Percentiles rank a stretch among this genome's conserved stretches.
These are phyloP conservation scores for Pseudanteris insignis DNA, from an alignment of 2,888 invertebrate species.

Conservation along the genomic window DNA sequence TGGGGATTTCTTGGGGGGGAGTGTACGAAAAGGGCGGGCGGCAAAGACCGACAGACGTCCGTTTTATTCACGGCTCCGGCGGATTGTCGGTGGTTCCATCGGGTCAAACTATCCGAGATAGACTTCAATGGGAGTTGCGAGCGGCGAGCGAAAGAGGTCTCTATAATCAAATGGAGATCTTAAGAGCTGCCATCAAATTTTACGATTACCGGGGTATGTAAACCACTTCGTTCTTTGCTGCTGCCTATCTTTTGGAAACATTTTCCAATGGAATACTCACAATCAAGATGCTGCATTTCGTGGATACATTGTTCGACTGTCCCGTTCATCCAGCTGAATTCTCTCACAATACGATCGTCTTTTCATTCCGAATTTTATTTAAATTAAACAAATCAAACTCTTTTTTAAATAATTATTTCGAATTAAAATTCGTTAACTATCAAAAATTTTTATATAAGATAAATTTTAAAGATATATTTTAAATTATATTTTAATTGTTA, in stretches of 20 bases:
- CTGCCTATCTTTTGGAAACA: conserved; percentile 29
- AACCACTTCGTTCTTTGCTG: conserved; percentile 11
- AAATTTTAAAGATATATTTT: no score
- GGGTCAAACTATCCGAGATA: no score
- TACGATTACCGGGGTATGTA: conserved; percentile 35
- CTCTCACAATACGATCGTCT: no score
- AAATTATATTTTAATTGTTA: no score
- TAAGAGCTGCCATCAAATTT: conserved; percentile 35
- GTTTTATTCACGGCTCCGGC: conserved; percentile 18
- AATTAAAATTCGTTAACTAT: no score
- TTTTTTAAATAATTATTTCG: no score
- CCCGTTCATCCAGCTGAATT: no score
- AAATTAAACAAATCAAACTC: no score
- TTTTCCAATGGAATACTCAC: not conserved
- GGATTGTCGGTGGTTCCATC: no score
- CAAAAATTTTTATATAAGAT: no score
- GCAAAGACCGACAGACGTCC: not conserved
- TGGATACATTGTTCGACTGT: conserved; percentile 30
- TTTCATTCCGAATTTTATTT: no score
- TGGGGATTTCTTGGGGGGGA: not conserved
- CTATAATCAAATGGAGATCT: conserved; percentile 36
- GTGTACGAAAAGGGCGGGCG: not conserved
- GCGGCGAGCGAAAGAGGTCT: conserved; percentile 22
- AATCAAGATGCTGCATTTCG: conserved; percentile 30
- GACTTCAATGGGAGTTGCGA: conserved; percentile 13